Conservation (phyloP, 1,140 invertebrate species). For the Acromyrmex heyeri region DNA sequence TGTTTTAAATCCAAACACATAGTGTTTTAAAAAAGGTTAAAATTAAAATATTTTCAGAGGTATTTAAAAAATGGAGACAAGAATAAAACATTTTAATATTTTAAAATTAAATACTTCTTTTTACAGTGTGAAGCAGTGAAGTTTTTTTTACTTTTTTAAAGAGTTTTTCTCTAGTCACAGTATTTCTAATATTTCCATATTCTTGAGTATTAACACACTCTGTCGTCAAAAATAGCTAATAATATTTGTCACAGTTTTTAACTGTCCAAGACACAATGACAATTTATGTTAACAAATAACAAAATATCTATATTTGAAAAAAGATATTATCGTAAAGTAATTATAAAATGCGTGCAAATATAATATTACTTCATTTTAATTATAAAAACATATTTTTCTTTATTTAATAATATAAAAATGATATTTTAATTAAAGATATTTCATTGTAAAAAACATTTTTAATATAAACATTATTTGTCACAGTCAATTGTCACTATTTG, state of each 20-base stretch:
- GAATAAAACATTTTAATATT: too few species aligned
- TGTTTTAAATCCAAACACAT: too few species aligned
- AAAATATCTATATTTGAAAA: background rate
- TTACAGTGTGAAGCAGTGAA: background rate
- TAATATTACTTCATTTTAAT: background rate
- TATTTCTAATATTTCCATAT: background rate
- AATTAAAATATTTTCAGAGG: too few species aligned
- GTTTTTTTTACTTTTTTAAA: background rate
- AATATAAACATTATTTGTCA: too few species aligned
- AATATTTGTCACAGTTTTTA: background rate
- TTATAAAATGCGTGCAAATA: background rate
- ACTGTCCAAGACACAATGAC: background rate
- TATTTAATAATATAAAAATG: background rate
- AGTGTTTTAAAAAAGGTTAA: too few species aligned
- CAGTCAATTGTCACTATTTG: too few species aligned
- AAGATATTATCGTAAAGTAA: background rate
- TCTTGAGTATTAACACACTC: background rate
- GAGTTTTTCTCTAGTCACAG: background rate
- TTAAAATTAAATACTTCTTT: too few species aligned
- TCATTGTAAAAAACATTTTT: too few species aligned
- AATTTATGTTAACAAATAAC: conserved; percentile 11
- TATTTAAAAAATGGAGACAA: too few species aligned
- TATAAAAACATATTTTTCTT: background rate
- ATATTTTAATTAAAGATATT: too few species aligned
- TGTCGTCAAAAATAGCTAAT: conserved; percentile 12